Conservation (phyloP, 2,797 vertebrate species). For the Limosa lapponica region DNA sequence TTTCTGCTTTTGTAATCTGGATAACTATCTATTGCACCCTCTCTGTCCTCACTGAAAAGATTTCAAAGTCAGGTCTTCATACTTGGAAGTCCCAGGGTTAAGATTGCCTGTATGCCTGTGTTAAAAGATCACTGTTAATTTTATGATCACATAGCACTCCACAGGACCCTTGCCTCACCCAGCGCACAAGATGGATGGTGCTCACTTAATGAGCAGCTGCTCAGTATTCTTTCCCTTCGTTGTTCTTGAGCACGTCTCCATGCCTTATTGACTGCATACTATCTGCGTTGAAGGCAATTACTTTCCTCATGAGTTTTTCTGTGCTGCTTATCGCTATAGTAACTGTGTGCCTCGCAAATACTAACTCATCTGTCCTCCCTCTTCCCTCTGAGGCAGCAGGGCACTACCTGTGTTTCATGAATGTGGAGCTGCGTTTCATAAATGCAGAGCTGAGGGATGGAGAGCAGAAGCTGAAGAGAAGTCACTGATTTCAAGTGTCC, state of each 20-base stretch:
- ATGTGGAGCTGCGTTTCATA: background rate
- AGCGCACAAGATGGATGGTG: slow-evolving; percentile 2
- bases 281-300: background rate
- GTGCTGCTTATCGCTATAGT: slow-evolving; percentile 54
- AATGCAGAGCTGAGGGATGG: background rate
- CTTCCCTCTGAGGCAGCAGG: background rate
- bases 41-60: background rate
- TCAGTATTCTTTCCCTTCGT: background rate
- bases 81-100: background rate
- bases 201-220: slow-evolving; percentile 35
- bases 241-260: background rate
- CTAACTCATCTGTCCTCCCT: slow-evolving; percentile 1
- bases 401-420: background rate
- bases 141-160: background rate
- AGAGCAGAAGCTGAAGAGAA: background rate
- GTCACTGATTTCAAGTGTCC: background rate
- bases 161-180: background rate
- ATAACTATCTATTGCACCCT: background rate
- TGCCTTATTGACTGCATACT: slow-evolving; percentile 16
- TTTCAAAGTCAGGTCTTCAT: background rate
- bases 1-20: background rate
- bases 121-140: background rate
- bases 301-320: slow-evolving; percentile 32
- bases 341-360: slow-evolving; percentile 40
- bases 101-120: background rate